Evolutionary conservation across 2,888 invertebrate genomes (phyloP).

Genomic region (Emmelina monodactyla): DNA sequence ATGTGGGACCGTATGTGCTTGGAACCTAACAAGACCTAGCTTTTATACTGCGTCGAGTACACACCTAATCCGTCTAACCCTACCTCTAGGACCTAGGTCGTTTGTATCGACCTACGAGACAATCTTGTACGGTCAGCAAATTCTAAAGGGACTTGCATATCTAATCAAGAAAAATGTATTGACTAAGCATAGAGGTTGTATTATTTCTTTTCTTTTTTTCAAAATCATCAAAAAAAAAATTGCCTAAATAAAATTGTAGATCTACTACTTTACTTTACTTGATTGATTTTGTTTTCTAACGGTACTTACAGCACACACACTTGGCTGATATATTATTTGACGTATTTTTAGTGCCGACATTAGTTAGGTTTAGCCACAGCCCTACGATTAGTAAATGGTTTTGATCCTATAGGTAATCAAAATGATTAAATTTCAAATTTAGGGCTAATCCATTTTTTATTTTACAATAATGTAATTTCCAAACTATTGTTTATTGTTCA

Average conservation of each 20-base stretch:
- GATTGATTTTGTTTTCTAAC: slow-evolving; percentile 22
- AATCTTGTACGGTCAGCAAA: neutral
- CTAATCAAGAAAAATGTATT: neutral
- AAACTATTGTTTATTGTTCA: too few relatives aligned
- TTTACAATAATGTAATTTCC: too few relatives aligned
- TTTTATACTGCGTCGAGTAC: slow-evolving; percentile 56
- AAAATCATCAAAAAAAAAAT: neutral
- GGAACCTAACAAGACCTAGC: slow-evolving; percentile 27
- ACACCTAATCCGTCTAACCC: slow-evolving; percentile 52
- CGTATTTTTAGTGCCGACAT: slow-evolving; percentile 41
- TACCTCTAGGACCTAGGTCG: slow-evolving; percentile 55
- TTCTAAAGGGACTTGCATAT: neutral
- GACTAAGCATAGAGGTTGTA: neutral
- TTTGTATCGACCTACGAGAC: slow-evolving; percentile 30
- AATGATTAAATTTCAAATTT: too few relatives aligned
- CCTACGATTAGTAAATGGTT: slow-evolving; percentile 6
- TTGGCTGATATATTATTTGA: slow-evolving; percentile 24
- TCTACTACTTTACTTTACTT: neutral
- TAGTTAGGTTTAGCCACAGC: slow-evolving; percentile 7
- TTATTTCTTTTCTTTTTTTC: too few relatives aligned
- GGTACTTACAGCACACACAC: slow-evolving; percentile 30
- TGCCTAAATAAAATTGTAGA: neutral
- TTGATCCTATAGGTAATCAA: too few relatives aligned
- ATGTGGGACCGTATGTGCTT: slow-evolving; percentile 51
- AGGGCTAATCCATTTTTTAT: too few relatives aligned